A percentile compares a stretch with the other conserved stretches of the same genome.
phyloP scores from a whole-genome alignment of 2,113 vertebrate species.

The Pteruthius melanotis region DNA sequence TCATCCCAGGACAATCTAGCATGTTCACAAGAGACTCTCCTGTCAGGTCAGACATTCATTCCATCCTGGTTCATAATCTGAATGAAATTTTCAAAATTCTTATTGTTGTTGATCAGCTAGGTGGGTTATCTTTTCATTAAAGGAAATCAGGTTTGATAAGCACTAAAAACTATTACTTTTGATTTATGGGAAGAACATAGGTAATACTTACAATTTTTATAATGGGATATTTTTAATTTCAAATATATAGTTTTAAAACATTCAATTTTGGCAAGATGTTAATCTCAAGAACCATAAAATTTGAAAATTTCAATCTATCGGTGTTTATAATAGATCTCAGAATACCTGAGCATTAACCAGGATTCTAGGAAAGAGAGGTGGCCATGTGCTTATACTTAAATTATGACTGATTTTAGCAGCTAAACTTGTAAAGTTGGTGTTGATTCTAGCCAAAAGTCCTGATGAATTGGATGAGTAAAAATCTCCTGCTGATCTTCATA shows the following conservation, averaged over 20 bases:
- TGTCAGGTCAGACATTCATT: neutral
- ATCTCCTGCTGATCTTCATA: neutral
- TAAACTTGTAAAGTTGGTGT: neutral
- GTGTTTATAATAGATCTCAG: neutral
- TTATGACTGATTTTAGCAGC: neutral
- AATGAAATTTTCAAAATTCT: neutral
- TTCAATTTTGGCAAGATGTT: neutral
- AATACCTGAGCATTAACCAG: neutral
- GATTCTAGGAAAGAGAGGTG: neutral
- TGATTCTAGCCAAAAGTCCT: neutral
- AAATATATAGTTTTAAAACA: neutral
- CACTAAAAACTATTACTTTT: neutral
- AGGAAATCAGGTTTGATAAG: neutral
- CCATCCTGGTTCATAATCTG: neutral
- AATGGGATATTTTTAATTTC: neutral
- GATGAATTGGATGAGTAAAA: neutral
- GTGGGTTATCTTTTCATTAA: neutral
- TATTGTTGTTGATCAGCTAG: neutral
- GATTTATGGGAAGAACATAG: neutral
- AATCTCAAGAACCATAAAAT: neutral
- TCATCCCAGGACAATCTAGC: neutral
- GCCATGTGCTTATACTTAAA: neutral
- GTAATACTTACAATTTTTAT: neutral
- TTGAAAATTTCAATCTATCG: neutral
- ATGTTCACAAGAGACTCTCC: neutral